Evolutionary conservation across 1,140 invertebrate species (phyloP).

Genomic region (Temnothorax longispinosus): DNA sequence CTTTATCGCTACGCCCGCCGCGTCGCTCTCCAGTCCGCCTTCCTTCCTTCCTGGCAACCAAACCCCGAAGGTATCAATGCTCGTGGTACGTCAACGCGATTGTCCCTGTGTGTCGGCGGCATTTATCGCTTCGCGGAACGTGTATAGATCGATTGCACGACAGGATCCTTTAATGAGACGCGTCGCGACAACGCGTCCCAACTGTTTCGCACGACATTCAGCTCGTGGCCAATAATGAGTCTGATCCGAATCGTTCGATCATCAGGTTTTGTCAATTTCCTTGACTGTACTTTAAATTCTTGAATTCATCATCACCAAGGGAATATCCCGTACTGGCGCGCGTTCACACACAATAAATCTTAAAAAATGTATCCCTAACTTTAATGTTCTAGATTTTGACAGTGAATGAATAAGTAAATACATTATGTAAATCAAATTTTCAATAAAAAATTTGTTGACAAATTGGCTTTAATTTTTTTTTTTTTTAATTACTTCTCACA

Average conservation of each 20-base stretch:
- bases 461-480: neutral
- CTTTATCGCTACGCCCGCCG: conserved; percentile 76
- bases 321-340: neutral
- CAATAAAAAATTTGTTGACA: neutral
- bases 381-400: neutral
- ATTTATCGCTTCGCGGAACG: conserved; percentile 72
- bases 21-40: conserved; percentile 58
- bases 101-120: conserved; percentile 70
- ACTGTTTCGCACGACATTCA: conserved; percentile 36
- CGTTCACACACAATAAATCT: neutral
- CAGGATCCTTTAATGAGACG: conserved; percentile 71
- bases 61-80: conserved; percentile 71
- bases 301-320: neutral
- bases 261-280: neutral
- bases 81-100: conserved; percentile 68
- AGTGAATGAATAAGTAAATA: neutral
- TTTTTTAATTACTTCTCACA: neutral
- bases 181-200: conserved; percentile 64
- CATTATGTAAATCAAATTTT: neutral
- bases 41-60: conserved; percentile 72
- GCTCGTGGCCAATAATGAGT: conserved; percentile 8
- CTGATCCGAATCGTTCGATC: neutral
- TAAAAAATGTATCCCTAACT: neutral
- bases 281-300: neutral
- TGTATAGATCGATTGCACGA: conserved; percentile 66